Evolutionary conservation across 2,113 vertebrate genomes (phyloP), one percentile per base, ranked within the genome.

Genomic region (Brachyistius frenatus): DNA sequence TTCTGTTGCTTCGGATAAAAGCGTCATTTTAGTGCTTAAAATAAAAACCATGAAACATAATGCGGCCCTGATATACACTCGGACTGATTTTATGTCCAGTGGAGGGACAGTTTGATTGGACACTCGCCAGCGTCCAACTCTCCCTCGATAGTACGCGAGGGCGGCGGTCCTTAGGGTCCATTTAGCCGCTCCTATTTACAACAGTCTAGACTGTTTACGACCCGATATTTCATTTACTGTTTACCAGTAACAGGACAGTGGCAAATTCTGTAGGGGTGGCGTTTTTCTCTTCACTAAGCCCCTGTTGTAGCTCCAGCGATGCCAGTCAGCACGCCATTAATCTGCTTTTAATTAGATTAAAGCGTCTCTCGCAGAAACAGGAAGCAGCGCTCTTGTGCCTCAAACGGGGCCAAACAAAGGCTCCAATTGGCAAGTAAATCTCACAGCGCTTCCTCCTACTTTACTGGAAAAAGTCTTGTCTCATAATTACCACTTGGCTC

Each of bases 321-420:
- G 62, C 56, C 65, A 76, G 74, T 83, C 73, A 49, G 67, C 8
- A 1, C 16, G 10, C 64, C 81, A 86, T 89, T 90, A 89, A 88
- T 93, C 88, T 87, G 83, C 61, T 86, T 89, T 88, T 90, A 91
- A 93, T 91, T 88, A 90, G 82, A 90, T 92, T 87, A 90, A 90
- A 86, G 85, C 52, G 23, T 66, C 77, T 81, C 75, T 72, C 4
- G 36, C 53, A 84, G 72, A 85, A 85, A 85, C 81, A 86, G 73
- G 73, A 91, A 90, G 81, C 84, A 63, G 71, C 65, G 58, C 81
- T 85, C 81, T 73, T 82, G 63, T 73, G 79, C 84, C 80, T 83
- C 44, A 0, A 84, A 76, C 36, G 41, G 78, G 81, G 74, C 83
- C 72, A 88, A 88, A 90, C 89, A 91, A 86, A 85, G 57, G 30